phyloP scores from a whole-genome alignment of 2,888 invertebrate genomes.

The Leuctra nigra region DNA sequence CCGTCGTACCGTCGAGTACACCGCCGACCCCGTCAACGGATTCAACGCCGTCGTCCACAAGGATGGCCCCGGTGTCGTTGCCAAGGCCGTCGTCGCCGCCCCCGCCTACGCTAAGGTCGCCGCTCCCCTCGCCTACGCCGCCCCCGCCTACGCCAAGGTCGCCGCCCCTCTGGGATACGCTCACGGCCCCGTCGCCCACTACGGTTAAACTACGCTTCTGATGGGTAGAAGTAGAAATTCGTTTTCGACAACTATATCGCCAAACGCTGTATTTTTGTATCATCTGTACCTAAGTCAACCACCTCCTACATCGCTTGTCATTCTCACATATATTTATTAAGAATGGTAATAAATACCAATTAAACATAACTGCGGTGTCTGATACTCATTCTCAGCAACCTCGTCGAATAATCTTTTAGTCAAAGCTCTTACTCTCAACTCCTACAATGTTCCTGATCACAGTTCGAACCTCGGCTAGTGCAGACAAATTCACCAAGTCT shows the following conservation, averaged over 20 bases:
- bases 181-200: constrained; percentile 21
- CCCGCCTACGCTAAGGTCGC: constrained; percentile 22
- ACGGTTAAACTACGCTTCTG: too few relatives aligned
- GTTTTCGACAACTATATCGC: too few relatives aligned
- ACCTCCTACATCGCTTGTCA: neutral
- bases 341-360: constrained; percentile 6
- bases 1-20: constrained; percentile 26
- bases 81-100: constrained; percentile 21
- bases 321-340: neutral
- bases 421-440: too few relatives aligned
- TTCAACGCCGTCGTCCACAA: constrained; percentile 28
- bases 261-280: too few relatives aligned
- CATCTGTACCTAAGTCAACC: neutral
- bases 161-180: constrained; percentile 13
- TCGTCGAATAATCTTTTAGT: too few relatives aligned
- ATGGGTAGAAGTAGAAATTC: too few relatives aligned
- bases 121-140: constrained; percentile 18
- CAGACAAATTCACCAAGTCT: too few relatives aligned
- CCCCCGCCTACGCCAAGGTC: constrained; percentile 12
- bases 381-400: too few relatives aligned
- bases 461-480: too few relatives aligned
- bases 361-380: neutral
- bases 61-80: constrained; percentile 21
- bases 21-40: constrained; percentile 28
- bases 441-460: too few relatives aligned